These are phyloP conservation scores for Caranx melampygus DNA, from an alignment of 2,113 vertebrate species.

Conservation along the genomic window DNA sequence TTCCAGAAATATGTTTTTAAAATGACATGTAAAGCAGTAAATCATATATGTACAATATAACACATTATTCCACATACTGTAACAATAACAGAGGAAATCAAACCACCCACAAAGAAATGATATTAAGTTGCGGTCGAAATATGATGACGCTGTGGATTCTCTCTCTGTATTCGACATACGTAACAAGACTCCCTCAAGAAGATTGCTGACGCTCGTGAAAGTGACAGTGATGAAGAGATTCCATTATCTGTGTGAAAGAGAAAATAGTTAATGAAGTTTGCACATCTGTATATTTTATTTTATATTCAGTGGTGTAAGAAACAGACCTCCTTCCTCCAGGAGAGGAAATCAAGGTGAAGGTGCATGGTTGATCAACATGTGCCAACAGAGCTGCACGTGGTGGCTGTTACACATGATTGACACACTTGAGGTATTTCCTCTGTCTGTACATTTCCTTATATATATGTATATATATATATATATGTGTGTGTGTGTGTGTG, in stretches of 20 bases:
- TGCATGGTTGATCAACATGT: too few species aligned
- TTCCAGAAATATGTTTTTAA: background rate
- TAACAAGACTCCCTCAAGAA: background rate
- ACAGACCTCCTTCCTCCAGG: too few species aligned
- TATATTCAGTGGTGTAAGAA: too few species aligned
- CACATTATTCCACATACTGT: background rate
- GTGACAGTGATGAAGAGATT: slow-evolving; percentile 9
- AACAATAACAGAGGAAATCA: slow-evolving; percentile 39
- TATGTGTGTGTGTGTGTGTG: too few species aligned
- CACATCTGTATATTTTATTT: background rate
- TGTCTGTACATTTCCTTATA: too few species aligned
- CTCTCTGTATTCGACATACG: slow-evolving; percentile 21
- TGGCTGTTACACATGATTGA: too few species aligned
- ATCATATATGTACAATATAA: background rate
- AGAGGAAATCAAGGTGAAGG: too few species aligned
- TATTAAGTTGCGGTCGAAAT: slow-evolving; percentile 31
- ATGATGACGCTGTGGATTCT: slow-evolving; percentile 49
- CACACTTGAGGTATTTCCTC: too few species aligned
- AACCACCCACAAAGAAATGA: slow-evolving; percentile 10
- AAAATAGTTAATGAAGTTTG: background rate
- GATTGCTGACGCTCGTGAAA: background rate
- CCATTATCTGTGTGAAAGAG: background rate
- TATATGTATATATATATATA: too few species aligned
- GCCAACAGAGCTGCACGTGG: too few species aligned
- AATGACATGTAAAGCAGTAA: background rate